Conservation (phyloP, 2,888 invertebrate species). For the Tethea ocularis region DNA sequence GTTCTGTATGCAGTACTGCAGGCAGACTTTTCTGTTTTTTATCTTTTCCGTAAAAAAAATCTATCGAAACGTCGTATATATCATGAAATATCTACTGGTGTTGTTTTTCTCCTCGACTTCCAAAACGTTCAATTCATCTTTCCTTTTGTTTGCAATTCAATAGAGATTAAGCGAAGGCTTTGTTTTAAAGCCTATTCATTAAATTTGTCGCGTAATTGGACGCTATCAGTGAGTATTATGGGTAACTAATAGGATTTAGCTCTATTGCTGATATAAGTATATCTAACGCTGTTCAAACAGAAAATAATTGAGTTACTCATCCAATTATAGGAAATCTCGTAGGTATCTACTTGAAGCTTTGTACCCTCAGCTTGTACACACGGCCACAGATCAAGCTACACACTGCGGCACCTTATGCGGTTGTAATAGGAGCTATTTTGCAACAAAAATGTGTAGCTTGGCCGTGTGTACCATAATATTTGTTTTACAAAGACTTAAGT, state of each 20-base stretch:
- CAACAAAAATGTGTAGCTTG: too few species aligned
- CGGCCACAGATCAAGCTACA: too few species aligned
- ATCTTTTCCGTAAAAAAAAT: background rate
- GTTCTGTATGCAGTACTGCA: too few species aligned
- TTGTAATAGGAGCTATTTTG: too few species aligned
- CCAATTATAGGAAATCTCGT: background rate
- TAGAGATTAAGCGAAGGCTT: background rate
- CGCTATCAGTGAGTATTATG: conserved; percentile 52
- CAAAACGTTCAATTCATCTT: background rate
- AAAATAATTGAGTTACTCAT: conserved; percentile 12
- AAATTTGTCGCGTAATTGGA: conserved; percentile 37
- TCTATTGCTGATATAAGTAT: too few species aligned
- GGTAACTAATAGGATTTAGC: conserved; percentile 28
- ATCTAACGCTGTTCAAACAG: background rate
- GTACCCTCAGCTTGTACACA: too few species aligned
- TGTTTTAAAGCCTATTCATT: conserved; percentile 33
- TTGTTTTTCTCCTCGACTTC: background rate
- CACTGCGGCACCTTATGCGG: too few species aligned
- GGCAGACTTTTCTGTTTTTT: background rate
- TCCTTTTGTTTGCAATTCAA: background rate
- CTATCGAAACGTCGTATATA: background rate
- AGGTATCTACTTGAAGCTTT: background rate
- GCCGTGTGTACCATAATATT: too few species aligned
- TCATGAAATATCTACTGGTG: background rate
- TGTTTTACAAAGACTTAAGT: too few species aligned